Percentiles rank a stretch among this genome's conserved stretches.
These are phyloP conservation scores for Eristalinus sepulchralis DNA, from an alignment of 2,888 invertebrate genomes.

Conservation along the genomic window DNA sequence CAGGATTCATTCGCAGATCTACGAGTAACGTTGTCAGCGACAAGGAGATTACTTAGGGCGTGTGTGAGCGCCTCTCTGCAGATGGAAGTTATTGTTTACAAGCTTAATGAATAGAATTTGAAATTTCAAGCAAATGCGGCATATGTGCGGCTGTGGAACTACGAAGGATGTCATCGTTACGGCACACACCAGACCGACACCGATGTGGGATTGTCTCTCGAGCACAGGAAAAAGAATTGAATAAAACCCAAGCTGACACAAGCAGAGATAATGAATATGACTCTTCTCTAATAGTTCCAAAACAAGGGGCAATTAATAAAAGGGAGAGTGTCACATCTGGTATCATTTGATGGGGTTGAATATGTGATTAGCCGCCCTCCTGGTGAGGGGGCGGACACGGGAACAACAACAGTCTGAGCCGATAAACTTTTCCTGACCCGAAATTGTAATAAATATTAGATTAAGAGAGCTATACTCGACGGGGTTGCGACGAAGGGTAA, in stretches of 20 bases:
- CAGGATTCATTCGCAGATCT: slow-evolving; percentile 52
- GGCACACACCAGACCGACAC: neutral
- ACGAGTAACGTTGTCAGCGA: neutral
- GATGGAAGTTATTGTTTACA: slow-evolving; percentile 70
- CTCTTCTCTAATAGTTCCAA: slow-evolving; percentile 37
- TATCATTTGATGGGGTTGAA: slow-evolving; percentile 59
- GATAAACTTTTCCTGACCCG: slow-evolving; percentile 61
- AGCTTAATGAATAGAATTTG: slow-evolving; percentile 70
- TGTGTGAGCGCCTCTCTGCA: slow-evolving; percentile 7
- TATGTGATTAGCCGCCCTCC: slow-evolving; percentile 64
- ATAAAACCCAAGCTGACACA: slow-evolving; percentile 24
- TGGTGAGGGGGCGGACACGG: slow-evolving; percentile 18
- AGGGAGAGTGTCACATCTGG: slow-evolving; percentile 60
- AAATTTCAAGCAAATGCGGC: slow-evolving; percentile 22
- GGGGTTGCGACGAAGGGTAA: slow-evolving; percentile 51
- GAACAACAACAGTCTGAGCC: neutral
- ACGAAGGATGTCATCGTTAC: slow-evolving; percentile 23
- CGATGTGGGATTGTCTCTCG: slow-evolving; percentile 35
- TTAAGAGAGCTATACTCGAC: slow-evolving; percentile 45
- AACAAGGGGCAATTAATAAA: slow-evolving; percentile 55
- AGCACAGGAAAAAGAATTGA: neutral
- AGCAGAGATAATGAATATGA: slow-evolving; percentile 43
- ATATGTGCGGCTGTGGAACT: slow-evolving; percentile 27
- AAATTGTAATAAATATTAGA: slow-evolving; percentile 71
- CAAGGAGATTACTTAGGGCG: slow-evolving; percentile 40